Conservation (phyloP, 2,888 invertebrate species). For the Cosmia trapezina region DNA sequence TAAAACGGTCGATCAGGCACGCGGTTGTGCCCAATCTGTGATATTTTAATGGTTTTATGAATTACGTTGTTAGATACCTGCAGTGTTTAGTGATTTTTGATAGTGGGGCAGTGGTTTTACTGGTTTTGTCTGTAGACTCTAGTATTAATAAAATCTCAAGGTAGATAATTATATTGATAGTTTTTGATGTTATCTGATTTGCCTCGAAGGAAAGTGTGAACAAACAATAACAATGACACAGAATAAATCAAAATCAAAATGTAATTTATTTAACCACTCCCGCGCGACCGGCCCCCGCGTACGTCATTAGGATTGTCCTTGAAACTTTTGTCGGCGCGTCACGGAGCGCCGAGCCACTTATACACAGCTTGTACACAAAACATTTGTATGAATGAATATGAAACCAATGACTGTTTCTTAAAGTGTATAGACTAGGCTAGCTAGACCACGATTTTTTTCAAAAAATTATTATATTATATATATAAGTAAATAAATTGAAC, state of each 20-base stretch:
- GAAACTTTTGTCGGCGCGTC: too few species aligned
- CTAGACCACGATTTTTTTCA: too few species aligned
- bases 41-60: conserved; percentile 56
- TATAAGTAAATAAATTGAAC: not conserved
- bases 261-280: too few species aligned
- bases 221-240: not conserved
- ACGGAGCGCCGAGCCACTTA: too few species aligned
- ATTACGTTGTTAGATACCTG: conserved; percentile 14
- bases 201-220: not conserved
- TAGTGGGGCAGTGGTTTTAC: not conserved
- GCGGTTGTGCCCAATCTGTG: conserved; percentile 41
- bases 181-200: not conserved
- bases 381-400: too few species aligned
- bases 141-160: not conserved
- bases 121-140: not conserved
- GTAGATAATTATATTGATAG: not conserved
- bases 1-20: conserved; percentile 58
- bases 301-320: too few species aligned
- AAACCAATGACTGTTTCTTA: too few species aligned
- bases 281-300: too few species aligned
- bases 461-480: too few species aligned
- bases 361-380: too few species aligned
- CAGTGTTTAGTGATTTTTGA: not conserved
- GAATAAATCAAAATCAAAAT: not conserved
- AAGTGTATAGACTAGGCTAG: too few species aligned